Conservation (phyloP, 1,140 invertebrate genomes). For the Dysdera silvatica region DNA sequence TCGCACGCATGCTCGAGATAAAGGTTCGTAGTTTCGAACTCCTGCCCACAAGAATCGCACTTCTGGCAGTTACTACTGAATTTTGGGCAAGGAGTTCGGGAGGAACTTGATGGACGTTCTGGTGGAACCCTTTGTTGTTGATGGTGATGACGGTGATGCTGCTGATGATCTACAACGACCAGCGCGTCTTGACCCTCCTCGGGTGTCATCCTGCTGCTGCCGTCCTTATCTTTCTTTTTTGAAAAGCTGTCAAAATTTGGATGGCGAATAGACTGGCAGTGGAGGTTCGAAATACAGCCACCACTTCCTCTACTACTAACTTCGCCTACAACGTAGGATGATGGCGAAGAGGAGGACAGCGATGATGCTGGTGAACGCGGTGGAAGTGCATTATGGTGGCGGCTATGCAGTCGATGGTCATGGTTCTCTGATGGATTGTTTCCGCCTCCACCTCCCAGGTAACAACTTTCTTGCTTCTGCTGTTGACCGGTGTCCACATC, state of each 20-base stretch:
- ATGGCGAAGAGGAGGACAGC: too few species aligned
- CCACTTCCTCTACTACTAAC: too few species aligned
- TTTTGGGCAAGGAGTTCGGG: constrained; percentile 24
- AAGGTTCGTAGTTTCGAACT: constrained; percentile 27
- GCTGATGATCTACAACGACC: constrained; percentile 20
- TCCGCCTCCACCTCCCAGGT: constrained; percentile 13
- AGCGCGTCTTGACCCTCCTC: constrained; percentile 21
- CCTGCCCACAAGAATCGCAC: constrained; percentile 27
- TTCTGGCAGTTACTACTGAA: constrained; percentile 26
- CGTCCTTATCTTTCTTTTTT: too few species aligned
- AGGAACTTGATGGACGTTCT: constrained; percentile 30
- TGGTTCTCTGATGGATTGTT: constrained; percentile 8
- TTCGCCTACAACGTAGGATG: too few species aligned
- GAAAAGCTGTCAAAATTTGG: too few species aligned
- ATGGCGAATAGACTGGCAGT: too few species aligned
- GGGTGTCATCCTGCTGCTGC: constrained; percentile 21
- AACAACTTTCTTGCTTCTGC: constrained; percentile 7
- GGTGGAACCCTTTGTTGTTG: constrained; percentile 21
- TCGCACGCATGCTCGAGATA: constrained; percentile 28
- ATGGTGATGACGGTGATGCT: constrained; percentile 21
- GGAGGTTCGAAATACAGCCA: too few species aligned
- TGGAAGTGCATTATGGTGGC: background rate
- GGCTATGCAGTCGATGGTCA: background rate
- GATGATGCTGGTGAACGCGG: too few species aligned
- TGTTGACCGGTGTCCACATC: constrained; percentile 22